phyloP scores from a whole-genome alignment of 2,797 vertebrate species.

The Danio albolineatus region DNA sequence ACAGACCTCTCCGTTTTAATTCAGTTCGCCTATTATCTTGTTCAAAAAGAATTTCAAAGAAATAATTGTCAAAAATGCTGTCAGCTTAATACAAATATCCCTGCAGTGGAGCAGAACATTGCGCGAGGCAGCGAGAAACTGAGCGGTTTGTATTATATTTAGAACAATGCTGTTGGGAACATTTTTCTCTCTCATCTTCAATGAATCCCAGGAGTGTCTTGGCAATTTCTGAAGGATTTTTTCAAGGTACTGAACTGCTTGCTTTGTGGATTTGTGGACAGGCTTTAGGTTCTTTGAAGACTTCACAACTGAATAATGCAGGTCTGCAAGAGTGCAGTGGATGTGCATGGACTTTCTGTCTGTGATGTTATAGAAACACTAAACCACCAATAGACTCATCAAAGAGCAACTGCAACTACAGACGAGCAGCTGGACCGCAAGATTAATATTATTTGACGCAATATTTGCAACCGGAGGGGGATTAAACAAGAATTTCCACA shows the following conservation, averaged over 20 bases:
- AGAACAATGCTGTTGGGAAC: conserved; percentile 9
- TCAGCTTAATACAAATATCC: conserved; percentile 12
- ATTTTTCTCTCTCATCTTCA: conserved; percentile 15
- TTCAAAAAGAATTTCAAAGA: conserved; percentile 32
- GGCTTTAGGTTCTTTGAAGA: conserved; percentile 35
- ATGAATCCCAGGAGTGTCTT: conserved; percentile 13
- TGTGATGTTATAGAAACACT: conserved; percentile 43
- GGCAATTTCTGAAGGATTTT: conserved; percentile 18
- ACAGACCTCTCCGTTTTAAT: conserved; percentile 42
- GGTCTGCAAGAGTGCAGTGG: conserved; percentile 24
- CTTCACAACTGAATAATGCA: conserved; percentile 41
- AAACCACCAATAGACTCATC: conserved; percentile 39
- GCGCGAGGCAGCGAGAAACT: background rate
- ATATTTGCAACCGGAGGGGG: conserved; percentile 40
- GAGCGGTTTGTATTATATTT: conserved; percentile 29
- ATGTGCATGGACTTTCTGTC: conserved; percentile 21
- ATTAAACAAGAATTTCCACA: conserved; percentile 33
- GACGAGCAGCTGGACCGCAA: conserved; percentile 24
- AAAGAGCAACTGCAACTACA: conserved; percentile 21
- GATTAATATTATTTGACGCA: conserved; percentile 40
- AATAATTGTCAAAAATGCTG: conserved; percentile 9
- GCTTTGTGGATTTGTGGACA: conserved; percentile 37
- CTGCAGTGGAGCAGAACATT: background rate
- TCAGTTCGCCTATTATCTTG: conserved; percentile 29
- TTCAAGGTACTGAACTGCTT: conserved; percentile 3